phyloP scores from a whole-genome alignment of 2,797 vertebrate species.

The Parambassis ranga region DNA sequence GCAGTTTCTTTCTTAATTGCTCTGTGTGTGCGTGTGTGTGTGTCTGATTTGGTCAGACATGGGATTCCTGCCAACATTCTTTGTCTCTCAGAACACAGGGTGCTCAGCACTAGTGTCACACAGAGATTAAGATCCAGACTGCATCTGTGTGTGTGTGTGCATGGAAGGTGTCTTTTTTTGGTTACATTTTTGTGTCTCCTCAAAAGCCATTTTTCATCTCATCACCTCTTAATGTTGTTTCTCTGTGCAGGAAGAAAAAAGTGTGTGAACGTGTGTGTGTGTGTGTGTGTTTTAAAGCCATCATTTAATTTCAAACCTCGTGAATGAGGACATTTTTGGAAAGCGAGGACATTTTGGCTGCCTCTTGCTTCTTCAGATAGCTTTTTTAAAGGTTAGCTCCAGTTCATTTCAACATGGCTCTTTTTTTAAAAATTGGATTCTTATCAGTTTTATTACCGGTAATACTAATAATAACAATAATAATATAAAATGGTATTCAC shows the following conservation, averaged over 20 bases:
- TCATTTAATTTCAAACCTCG: too few relatives aligned
- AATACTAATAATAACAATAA: too few relatives aligned
- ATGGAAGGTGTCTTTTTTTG: neutral
- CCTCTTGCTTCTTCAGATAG: too few relatives aligned
- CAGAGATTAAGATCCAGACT: constrained; percentile 60
- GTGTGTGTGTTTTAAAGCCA: too few relatives aligned
- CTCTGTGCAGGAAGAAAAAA: neutral
- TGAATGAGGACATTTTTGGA: neutral
- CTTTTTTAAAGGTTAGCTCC: too few relatives aligned
- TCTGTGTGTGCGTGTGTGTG: constrained; percentile 9
- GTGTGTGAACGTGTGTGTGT: too few relatives aligned
- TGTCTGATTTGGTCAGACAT: constrained; percentile 63
- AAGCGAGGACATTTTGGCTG: neutral
- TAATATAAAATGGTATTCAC: neutral
- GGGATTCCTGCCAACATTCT: constrained; percentile 76
- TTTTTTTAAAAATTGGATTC: too few relatives aligned
- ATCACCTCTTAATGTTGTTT: constrained; percentile 4
- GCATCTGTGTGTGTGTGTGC: neutral
- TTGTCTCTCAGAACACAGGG: constrained; percentile 71
- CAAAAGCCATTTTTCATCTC: constrained; percentile 13
- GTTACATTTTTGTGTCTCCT: neutral
- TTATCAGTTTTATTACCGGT: too few relatives aligned
- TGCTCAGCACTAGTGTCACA: constrained; percentile 61
- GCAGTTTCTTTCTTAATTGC: constrained; percentile 31
- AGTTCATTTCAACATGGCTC: too few relatives aligned